Base-by-base conservation (phyloP, 2,113 vertebrate genomes). In the Phrynocephalus versicolor region DNA sequence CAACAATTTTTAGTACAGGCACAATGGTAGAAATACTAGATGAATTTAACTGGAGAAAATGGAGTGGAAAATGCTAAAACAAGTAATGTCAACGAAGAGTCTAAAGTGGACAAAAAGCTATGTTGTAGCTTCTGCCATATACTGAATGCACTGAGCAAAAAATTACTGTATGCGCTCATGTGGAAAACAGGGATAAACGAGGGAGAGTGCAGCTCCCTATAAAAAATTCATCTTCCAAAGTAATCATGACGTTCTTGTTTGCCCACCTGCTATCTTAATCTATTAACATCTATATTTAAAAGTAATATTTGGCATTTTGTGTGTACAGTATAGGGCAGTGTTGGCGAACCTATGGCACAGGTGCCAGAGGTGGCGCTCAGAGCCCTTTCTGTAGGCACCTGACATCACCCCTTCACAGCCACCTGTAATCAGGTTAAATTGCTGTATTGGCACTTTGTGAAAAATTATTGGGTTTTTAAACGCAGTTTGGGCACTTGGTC, bases 251-350 rank as follows among this genome's bases (percentile, higher is more conserved):
- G 78, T 14, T 23, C 45, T 30, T 51, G 45, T 76, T 82, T 35
- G 10, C 18, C 35, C 79, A 76, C 62, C 85, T 76, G 72, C 74
- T 37, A 70, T 21, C 33, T 39, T 60, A 57, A 81, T 70, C 33
- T 10, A 65, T 75, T 64, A 64, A 62, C 14, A 80, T 8, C 8
- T 64, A 55, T 51, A 81, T 84, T 75, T 74, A 41, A 81, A 84
- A 73, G 79, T 35, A 70, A 41, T 33, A 88, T 67, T 69, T 37
- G n/a, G n/a, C n/a, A n/a, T n/a, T n/a, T n/a, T n/a, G n/a, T n/a
- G n/a, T n/a, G n/a, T n/a, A n/a, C n/a, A n/a, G n/a, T n/a, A n/a
- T n/a, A n/a, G n/a, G n/a, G n/a, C n/a, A n/a, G n/a, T n/a, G n/a
- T n/a, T n/a, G n/a, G n/a, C n/a, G n/a, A n/a, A n/a, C n/a, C n/a